Evolutionary conservation across 2,797 vertebrate genomes (phyloP).

Genomic region (Sebastes iracundus): DNA sequence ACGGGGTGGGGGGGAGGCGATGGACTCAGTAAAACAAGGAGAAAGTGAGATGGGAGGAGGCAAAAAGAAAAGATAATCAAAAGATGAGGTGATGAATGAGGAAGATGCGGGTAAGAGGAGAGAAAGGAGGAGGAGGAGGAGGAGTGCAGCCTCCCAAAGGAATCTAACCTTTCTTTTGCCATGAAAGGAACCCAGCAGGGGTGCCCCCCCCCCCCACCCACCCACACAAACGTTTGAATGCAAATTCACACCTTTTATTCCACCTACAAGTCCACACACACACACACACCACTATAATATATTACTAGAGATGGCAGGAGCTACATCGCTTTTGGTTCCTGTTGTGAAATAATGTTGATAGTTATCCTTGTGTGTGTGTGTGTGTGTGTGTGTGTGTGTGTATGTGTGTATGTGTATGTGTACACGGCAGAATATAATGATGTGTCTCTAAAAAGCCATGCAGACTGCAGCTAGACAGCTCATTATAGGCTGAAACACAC

Average conservation of each 20-base stretch:
- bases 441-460: slow-evolving; percentile 61
- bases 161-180: slow-evolving; percentile 78
- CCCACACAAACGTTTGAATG: slow-evolving; percentile 12
- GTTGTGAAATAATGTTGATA: slow-evolving; percentile 40
- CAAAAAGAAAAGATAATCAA: slow-evolving; percentile 21
- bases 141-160: slow-evolving; percentile 72
- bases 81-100: slow-evolving; percentile 51
- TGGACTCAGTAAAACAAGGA: slow-evolving; percentile 14
- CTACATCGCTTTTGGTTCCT: slow-evolving; percentile 21
- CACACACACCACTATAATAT: neutral
- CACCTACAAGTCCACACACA: slow-evolving; percentile 32
- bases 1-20: neutral
- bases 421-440: slow-evolving; percentile 59
- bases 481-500: slow-evolving; percentile 76
- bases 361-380: slow-evolving; percentile 5
- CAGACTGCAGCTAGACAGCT: slow-evolving; percentile 76
- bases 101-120: slow-evolving; percentile 23
- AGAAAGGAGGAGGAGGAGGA: slow-evolving; percentile 28
- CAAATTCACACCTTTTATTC: slow-evolving; percentile 37
- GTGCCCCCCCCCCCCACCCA: slow-evolving; percentile 32
- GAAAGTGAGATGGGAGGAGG: slow-evolving; percentile 40
- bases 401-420: slow-evolving; percentile 12
- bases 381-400: slow-evolving; percentile 11
- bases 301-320: slow-evolving; percentile 19
- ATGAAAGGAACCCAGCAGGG: slow-evolving; percentile 69